Evolutionary conservation across 2,113 vertebrate genomes (phyloP).

Genomic region (Hippocampus mohnikei): DNA sequence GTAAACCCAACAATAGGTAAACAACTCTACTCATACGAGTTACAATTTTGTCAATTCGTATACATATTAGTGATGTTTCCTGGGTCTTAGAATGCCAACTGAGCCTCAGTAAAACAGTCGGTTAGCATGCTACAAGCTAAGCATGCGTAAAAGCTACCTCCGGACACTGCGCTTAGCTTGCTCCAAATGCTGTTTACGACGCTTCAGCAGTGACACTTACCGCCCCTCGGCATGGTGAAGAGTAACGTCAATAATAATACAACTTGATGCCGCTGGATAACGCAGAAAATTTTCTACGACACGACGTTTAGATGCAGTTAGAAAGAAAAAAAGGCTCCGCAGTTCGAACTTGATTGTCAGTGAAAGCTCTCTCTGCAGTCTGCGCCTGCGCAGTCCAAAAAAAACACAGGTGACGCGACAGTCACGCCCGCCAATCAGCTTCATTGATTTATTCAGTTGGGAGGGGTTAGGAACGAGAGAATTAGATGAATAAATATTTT

Average conservation of each 20-base stretch:
- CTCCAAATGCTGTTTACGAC: not conserved
- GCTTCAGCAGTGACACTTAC: constrained; percentile 50
- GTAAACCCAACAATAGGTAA: not conserved
- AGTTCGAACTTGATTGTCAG: not conserved
- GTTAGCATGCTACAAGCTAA: constrained; percentile 57
- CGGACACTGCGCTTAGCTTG: constrained; percentile 11
- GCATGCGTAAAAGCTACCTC: constrained; percentile 32
- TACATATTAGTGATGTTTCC: not conserved
- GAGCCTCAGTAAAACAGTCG: constrained; percentile 13
- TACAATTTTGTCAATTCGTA: not conserved
- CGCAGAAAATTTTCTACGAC: not conserved
- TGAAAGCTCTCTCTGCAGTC: not conserved
- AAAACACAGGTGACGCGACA: not conserved
- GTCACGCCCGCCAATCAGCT: not conserved
- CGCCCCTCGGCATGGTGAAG: constrained; percentile 71
- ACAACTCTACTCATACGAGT: no score
- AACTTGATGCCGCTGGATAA: not conserved
- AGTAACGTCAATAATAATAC: not conserved
- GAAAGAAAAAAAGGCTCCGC: not conserved
- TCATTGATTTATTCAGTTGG: not conserved
- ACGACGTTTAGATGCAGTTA: not conserved
- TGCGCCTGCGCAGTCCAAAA: not conserved
- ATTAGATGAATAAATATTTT: no score
- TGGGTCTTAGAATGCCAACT: not conserved
- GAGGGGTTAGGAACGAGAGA: not conserved